A percentile compares a stretch with the other conserved stretches of the same genome.
These are phyloP conservation scores for Lindbergichthys nudifrons DNA, from an alignment of 2,797 vertebrate genomes.

Conservation along the genomic window DNA sequence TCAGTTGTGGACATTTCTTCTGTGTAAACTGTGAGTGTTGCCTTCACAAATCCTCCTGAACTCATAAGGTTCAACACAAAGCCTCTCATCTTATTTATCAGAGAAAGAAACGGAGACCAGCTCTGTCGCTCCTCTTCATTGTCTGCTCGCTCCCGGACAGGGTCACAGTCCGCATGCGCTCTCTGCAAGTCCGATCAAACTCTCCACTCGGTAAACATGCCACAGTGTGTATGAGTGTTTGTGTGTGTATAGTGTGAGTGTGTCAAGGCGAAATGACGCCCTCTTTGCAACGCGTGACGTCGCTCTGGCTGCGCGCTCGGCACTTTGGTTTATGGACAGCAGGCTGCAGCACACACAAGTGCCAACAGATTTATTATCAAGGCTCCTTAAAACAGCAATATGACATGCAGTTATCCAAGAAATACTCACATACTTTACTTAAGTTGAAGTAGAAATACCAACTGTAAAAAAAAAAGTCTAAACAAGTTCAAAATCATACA, in stretches of 20 bases:
- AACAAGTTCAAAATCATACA: too few species aligned
- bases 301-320: constrained; percentile 28
- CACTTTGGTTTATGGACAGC: constrained; percentile 28
- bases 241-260: constrained; percentile 26
- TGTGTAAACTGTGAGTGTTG: constrained; percentile 45
- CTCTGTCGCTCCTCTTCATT: constrained; percentile 35
- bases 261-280: constrained; percentile 59
- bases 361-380: constrained; percentile 5
- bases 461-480: too few species aligned
- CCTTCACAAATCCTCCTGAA: constrained; percentile 54
- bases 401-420: too few species aligned
- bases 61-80: constrained; percentile 31
- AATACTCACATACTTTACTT: too few species aligned
- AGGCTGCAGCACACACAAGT: background rate
- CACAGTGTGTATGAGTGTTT: constrained; percentile 17
- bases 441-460: too few species aligned
- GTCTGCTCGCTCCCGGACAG: constrained; percentile 22
- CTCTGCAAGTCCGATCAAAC: constrained; percentile 45
- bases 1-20: constrained; percentile 81
- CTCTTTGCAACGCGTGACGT: constrained; percentile 67
- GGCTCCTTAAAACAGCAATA: background rate
- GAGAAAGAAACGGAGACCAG: background rate
- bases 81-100: constrained; percentile 57
- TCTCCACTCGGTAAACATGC: constrained; percentile 44
- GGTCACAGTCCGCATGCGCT: constrained; percentile 54